Conservation (phyloP, 2,797 vertebrate species). For the Chrosomus eos region DNA sequence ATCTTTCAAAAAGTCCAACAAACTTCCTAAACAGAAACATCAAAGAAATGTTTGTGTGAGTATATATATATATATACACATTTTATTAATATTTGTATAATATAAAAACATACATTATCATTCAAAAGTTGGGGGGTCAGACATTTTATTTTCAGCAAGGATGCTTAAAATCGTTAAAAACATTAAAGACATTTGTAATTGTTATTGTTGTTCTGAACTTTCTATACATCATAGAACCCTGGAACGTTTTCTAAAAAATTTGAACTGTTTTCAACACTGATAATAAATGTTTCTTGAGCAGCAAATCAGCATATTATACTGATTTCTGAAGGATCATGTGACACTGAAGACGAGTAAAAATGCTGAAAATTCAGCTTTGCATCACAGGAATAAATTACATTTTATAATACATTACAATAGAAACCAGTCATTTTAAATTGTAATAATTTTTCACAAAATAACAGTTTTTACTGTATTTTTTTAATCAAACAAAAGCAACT, state of each 20-base stretch:
- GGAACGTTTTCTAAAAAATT: neutral
- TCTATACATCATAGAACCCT: neutral
- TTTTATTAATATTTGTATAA: too few species aligned
- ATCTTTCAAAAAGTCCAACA: conserved; percentile 94
- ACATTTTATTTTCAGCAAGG: neutral
- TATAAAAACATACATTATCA: neutral
- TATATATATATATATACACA: neutral
- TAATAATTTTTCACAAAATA: too few species aligned
- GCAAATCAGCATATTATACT: neutral
- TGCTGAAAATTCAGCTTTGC: neutral
- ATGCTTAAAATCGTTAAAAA: neutral
- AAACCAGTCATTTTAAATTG: neutral
- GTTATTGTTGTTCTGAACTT: neutral
- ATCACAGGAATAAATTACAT: neutral
- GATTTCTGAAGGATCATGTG: neutral
- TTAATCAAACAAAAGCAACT: neutral
- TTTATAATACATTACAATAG: neutral
- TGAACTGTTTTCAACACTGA: neutral
- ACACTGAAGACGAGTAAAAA: neutral
- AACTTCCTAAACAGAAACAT: conserved; percentile 80
- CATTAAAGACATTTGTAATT: neutral
- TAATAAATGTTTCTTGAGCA: neutral
- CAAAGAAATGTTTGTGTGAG: neutral
- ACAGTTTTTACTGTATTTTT: neutral
- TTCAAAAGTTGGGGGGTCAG: neutral